A percentile compares a stretch with the other conserved stretches of the same genome.
phyloP scores from a whole-genome alignment of 1,140 invertebrate genomes.

The Drosophila equinoxialis region DNA sequence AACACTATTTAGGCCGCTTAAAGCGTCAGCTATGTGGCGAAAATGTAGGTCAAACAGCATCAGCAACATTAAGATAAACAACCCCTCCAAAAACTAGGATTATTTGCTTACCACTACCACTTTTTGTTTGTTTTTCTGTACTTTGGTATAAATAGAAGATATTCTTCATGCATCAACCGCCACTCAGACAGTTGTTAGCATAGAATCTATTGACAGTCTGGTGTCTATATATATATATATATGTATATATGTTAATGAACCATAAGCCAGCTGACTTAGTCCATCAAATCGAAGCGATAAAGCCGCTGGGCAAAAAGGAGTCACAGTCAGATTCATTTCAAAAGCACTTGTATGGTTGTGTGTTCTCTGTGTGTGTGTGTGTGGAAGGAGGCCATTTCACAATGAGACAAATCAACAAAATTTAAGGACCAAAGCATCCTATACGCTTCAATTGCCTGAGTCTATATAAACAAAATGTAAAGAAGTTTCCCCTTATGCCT shows the following conservation, averaged over 20 bases:
- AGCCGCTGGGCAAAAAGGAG: conserved; percentile 1
- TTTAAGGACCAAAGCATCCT: conserved; percentile 33
- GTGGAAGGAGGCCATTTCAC: conserved; percentile 21
- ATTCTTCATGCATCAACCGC: conserved; percentile 31
- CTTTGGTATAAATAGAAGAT: neutral
- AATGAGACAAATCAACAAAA: conserved; percentile 62
- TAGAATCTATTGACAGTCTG: conserved; percentile 53
- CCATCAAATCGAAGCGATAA: neutral
- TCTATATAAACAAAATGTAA: conserved; percentile 37
- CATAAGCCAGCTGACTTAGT: conserved; percentile 44
- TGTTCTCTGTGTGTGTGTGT: neutral
- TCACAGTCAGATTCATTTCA: conserved; percentile 34
- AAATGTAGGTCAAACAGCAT: neutral
- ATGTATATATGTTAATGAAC: conserved; percentile 65
- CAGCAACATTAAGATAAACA: conserved; percentile 7
- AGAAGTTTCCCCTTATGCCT: conserved; percentile 33
- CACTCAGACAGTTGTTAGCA: conserved; percentile 52
- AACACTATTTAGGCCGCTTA: conserved; percentile 15
- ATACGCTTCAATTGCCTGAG: conserved; percentile 54
- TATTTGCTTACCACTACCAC: neutral
- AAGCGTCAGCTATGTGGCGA: neutral
- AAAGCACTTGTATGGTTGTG: conserved; percentile 20
- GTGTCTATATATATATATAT: neutral
- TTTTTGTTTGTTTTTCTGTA: conserved; percentile 4
- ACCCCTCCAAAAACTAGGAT: conserved; percentile 30